Conservation (phyloP, 1,140 invertebrate genomes). For the Bemisia tabaci region DNA sequence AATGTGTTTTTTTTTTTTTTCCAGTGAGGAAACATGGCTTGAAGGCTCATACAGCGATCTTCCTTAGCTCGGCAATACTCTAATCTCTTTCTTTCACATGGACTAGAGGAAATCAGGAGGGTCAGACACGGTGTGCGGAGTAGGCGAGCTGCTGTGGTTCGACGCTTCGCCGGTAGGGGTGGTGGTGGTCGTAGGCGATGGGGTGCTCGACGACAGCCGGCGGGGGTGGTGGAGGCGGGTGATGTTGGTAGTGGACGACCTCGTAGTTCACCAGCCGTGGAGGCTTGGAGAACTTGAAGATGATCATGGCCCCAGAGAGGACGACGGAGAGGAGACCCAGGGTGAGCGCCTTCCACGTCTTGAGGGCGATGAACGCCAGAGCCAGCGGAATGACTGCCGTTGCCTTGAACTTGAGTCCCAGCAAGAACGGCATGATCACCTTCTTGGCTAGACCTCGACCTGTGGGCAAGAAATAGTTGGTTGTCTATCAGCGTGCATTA, state of each 20-base stretch:
- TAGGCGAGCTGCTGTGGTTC: slow-evolving; percentile 50
- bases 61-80: too few relatives aligned
- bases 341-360: slow-evolving; percentile 75
- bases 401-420: slow-evolving; percentile 71
- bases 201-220: slow-evolving; percentile 44
- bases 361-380: slow-evolving; percentile 62
- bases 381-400: slow-evolving; percentile 64
- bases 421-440: slow-evolving; percentile 64
- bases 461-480: slow-evolving; percentile 27
- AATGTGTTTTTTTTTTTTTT: too few relatives aligned
- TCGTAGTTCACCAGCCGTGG: slow-evolving; percentile 67
- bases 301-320: slow-evolving; percentile 51
- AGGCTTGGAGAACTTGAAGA: slow-evolving; percentile 64
- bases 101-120: too few relatives aligned
- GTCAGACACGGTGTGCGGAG: too few relatives aligned
- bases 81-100: too few relatives aligned
- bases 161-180: slow-evolving; percentile 40
- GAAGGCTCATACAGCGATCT: too few relatives aligned
- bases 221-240: slow-evolving; percentile 30
- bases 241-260: slow-evolving; percentile 68
- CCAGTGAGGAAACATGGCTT: too few relatives aligned
- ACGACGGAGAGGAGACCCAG: slow-evolving; percentile 65
- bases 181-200: slow-evolving; percentile 44
- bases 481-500: not conserved
- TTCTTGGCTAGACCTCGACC: slow-evolving; percentile 68